Evolutionary conservation across 2,888 invertebrate species (phyloP).

Genomic region (Erannis defoliaria): DNA sequence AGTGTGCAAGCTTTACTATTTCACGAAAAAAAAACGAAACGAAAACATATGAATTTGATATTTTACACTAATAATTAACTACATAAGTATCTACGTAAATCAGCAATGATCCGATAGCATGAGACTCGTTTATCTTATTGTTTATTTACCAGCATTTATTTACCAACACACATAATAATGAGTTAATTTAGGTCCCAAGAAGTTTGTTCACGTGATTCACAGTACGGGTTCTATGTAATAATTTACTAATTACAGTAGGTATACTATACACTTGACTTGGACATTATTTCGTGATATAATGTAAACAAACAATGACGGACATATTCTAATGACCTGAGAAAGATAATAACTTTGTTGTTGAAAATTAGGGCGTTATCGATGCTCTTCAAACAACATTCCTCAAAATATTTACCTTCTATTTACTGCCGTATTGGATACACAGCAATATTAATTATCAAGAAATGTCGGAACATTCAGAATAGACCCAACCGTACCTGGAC

Average conservation of each 20-base stretch:
- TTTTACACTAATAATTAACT: too few species aligned
- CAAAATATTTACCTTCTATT: slow-evolving; percentile 1
- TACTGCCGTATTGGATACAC: neutral
- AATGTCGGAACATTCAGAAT: too few species aligned
- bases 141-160: too few species aligned
- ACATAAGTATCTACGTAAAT: too few species aligned
- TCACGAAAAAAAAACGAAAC: too few species aligned
- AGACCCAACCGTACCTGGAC: too few species aligned
- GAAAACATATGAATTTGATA: too few species aligned
- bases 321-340: slow-evolving; percentile 2
- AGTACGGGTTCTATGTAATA: neutral
- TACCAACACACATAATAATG: neutral
- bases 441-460: neutral
- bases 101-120: too few species aligned
- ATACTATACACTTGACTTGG: slow-evolving; percentile 20
- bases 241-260: slow-evolving; percentile 19
- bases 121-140: too few species aligned
- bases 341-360: neutral
- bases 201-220: slow-evolving; percentile 21
- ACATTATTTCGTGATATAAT: slow-evolving; percentile 13
- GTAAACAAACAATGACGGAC: slow-evolving; percentile 14
- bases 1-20: too few species aligned
- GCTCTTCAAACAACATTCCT: slow-evolving; percentile 3
- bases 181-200: neutral
- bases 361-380: slow-evolving; percentile 1